Base-by-base conservation (phyloP, 2,113 vertebrate species). In the Nerophis lumbriciformis region DNA sequence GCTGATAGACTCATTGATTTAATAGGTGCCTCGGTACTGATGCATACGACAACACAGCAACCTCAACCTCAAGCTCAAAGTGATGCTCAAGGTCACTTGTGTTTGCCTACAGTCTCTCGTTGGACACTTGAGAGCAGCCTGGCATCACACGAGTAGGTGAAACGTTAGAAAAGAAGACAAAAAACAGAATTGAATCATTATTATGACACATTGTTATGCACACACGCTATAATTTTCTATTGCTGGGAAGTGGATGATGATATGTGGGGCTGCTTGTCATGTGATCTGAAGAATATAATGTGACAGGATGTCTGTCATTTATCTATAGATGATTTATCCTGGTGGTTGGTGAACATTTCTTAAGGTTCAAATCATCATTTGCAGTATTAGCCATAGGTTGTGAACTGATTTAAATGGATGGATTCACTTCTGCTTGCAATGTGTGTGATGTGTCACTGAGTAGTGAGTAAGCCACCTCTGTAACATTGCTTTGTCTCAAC, bases 81-180 rank as follows among this genome's bases (percentile, higher is more conserved):
- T 59, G 59, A 51, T 5, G 47, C 15, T 75, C 69, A 68, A 65
- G 68, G 78, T 83, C 73, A 67, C 50, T 36, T 68, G 68, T 68
- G 59, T 47, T 54, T 71, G 59, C 67, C 59, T 59, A 47, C 47
- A 5, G 35, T 38, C 35, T 65, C 65, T 61, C 1, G 49, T 1
- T 36, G 53, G 63, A 74, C 48, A 7, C 52, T 55, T 16, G 36
- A 14, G 5, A 39, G 67, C 69, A 61, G 56, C 36, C 48, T 62
- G 48, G 52, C 48, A 9, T 65, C 53, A 36, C 53, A 4, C 16
- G 8, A 16, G 44, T 52, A 63, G 52, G 42, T 65, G 42, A 35
- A 64, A 59, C 19, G 2, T 28, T 28, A 5, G 44, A 48, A 15
- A 16, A 5, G 8, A 45, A 52, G 42, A 45, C 42, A 50, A 59